Conservation (phyloP, 2,113 vertebrate genomes). For the Hystrix brachyura region DNA sequence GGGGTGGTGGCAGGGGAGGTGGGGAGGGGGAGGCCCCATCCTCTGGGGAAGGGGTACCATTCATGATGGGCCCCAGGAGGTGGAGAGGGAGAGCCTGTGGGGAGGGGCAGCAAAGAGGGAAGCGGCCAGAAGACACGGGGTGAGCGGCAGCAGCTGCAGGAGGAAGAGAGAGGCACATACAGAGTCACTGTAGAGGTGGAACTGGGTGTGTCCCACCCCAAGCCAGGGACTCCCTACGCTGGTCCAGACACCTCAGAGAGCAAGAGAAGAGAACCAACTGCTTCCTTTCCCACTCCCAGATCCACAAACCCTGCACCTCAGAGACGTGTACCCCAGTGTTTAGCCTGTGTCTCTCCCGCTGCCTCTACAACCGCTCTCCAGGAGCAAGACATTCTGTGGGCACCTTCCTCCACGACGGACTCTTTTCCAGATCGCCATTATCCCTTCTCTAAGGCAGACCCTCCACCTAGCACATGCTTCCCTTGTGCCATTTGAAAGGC, state of each 20-base stretch:
- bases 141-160: slow-evolving; percentile 81
- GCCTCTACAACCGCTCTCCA: neutral
- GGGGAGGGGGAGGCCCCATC: slow-evolving; percentile 85
- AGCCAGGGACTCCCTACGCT: neutral
- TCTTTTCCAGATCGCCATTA: neutral
- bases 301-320: neutral
- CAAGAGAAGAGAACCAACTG: neutral
- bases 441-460: slow-evolving; percentile 13
- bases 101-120: slow-evolving; percentile 76
- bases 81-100: slow-evolving; percentile 71
- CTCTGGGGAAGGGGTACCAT: slow-evolving; percentile 84
- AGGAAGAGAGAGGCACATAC: slow-evolving; percentile 75
- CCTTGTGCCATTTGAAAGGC: neutral
- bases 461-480: neutral
- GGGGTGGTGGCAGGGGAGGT: slow-evolving; percentile 82
- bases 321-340: neutral
- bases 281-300: neutral
- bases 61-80: slow-evolving; percentile 85
- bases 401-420: neutral
- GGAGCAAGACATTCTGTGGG: neutral
- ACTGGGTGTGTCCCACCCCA: neutral
- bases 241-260: neutral
- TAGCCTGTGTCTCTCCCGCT: neutral
- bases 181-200: slow-evolving; percentile 46
- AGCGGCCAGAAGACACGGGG: slow-evolving; percentile 75